Evolutionary conservation across 2,888 invertebrate genomes (phyloP), one percentile per base, ranked within the genome.

Genomic region (Heteromurus nitidus): DNA sequence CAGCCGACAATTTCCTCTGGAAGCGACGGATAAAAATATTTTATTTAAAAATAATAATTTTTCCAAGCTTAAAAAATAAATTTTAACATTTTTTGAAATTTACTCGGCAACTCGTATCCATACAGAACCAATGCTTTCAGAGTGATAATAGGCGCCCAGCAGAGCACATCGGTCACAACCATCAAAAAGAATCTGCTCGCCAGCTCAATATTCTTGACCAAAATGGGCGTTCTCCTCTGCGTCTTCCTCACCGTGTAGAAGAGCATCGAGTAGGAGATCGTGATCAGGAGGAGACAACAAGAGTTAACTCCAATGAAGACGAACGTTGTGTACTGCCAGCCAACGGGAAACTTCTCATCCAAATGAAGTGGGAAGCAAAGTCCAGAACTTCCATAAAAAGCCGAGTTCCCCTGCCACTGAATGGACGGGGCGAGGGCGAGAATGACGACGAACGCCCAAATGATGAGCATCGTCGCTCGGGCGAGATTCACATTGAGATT

Each of bases 251-350:
- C 92, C 76, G 92, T 93, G 60, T 91, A 88, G 83, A 93, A 92
- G 89, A 94, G 91, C 0, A 91, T 91, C 7, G 90, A 89, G 88
- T 94, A 94, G 0, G 92, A 90, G 76, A 91, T 88, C 0, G 91
- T 90, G 85, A 93, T 93, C 11, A 92, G 50, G 13, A 82, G 62
- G 74, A 93, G 88, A 80, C 92, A 92, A 87, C 44, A 88, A 88
- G 92, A 89, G 88, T 94, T 94, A 22, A 94, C 88, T 20, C 93
- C 93, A 28, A 94, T 89, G 87, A 93, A 93, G 82, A 94, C 91
- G 87, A 93, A 92, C 0, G 93, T 92, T 0, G 93, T 93, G 88
- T 93, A 94, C 87, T 93, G 91, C 93, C 93, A 94, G 20, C 94
- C 94, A 26, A 91, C 87, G 2, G 92, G 90, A 88, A 90, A 93